Evolutionary conservation across 2,113 vertebrate genomes (phyloP).

Genomic region (Ranitomeya imitator): DNA sequence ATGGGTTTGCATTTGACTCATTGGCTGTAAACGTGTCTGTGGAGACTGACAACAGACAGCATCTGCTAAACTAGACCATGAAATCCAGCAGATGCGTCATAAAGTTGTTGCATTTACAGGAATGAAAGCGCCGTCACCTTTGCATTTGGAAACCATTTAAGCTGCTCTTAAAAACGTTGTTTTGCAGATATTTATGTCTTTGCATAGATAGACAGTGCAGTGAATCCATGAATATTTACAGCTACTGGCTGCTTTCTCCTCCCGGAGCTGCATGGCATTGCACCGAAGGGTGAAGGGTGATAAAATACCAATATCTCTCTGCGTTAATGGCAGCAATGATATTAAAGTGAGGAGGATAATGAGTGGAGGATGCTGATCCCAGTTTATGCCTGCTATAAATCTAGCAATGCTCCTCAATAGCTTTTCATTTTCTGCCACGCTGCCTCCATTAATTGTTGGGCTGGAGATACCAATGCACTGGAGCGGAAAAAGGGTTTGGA

Average conservation of each 20-base stretch:
- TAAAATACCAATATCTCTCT: conserved; percentile 63
- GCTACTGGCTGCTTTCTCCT: conserved; percentile 53
- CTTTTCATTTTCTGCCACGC: conserved; percentile 21
- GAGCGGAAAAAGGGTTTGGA: background rate
- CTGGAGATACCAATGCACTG: conserved; percentile 4
- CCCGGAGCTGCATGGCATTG: conserved; percentile 55
- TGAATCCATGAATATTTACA: conserved; percentile 41
- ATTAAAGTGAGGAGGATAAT: conserved; percentile 55
- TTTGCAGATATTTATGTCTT: conserved; percentile 61
- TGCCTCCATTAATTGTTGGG: conserved; percentile 40
- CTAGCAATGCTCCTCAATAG: conserved; percentile 7
- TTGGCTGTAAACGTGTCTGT: conserved; percentile 65
- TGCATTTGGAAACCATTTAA: conserved; percentile 71
- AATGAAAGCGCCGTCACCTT: conserved; percentile 73
- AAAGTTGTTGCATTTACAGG: conserved; percentile 69
- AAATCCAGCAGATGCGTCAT: conserved; percentile 71
- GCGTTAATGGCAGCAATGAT: conserved; percentile 53
- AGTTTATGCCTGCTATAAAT: conserved; percentile 50
- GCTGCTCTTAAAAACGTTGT: conserved; percentile 67
- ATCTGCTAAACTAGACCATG: conserved; percentile 72
- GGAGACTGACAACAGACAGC: conserved; percentile 61
- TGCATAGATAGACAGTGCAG: conserved; percentile 57
- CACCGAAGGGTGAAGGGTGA: conserved; percentile 60
- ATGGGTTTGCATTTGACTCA: conserved; percentile 48
- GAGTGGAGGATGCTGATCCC: conserved; percentile 47